phyloP scores from a whole-genome alignment of 2,888 invertebrate genomes.

The Aspidiotus destructor region DNA sequence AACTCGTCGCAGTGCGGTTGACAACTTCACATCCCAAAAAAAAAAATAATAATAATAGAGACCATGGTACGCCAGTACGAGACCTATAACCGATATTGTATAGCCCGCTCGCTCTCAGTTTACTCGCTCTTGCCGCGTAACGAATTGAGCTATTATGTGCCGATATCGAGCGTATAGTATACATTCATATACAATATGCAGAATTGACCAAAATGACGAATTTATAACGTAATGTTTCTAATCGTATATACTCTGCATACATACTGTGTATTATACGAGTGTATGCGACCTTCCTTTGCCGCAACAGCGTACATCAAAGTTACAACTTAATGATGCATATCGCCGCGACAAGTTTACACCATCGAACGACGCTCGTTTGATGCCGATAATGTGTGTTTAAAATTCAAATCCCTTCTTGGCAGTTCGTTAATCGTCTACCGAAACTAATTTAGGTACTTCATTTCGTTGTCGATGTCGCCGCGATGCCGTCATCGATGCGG shows the following conservation, averaged over 20 bases:
- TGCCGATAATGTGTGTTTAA: conserved; percentile 1
- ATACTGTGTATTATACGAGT: too few species aligned
- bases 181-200: background rate
- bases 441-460: background rate
- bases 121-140: background rate
- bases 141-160: background rate
- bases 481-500: too few species aligned
- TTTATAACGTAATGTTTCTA: background rate
- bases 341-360: conserved; percentile 27
- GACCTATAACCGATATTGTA: too few species aligned
- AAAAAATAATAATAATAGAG: too few species aligned
- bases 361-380: conserved; percentile 7
- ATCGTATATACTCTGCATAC: too few species aligned
- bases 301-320: conserved; percentile 14
- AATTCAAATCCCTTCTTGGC: conserved; percentile 2
- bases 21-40: too few species aligned
- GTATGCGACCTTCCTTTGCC: background rate
- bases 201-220: background rate
- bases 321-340: conserved; percentile 27
- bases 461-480: background rate
- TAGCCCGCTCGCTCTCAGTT: background rate
- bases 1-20: too few species aligned
- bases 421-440: conserved; percentile 4
- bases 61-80: too few species aligned
- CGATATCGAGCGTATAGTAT: too few species aligned